Base-by-base conservation (phyloP, 2,113 vertebrate species). In the Carassius auratus region DNA sequence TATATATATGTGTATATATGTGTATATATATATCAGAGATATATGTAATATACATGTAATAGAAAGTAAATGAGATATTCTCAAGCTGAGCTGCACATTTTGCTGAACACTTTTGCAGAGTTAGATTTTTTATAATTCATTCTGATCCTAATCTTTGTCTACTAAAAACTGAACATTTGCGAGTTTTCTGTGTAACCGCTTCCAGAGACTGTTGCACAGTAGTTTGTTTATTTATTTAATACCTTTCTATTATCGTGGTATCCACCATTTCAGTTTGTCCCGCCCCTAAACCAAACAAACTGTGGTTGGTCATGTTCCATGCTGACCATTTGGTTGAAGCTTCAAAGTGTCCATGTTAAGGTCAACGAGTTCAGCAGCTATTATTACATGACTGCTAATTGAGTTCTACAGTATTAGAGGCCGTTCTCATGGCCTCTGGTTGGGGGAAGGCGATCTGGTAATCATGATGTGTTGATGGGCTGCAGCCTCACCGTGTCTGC, bases 401-500 rank as follows among this genome's bases (percentile, higher is more conserved):
- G 17, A 19, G 3, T 59, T 77, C 52, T 77, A 13, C 7, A 30
- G 48, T 30, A 19, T 26, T 17, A 45, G 38, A 66, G n/a, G 36
- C 55, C 30, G 33, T 79, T 78, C 52, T 66, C 21, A 68, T 66
- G n/a, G 61, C 57, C 48, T 76, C 57, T 5, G 68, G 48, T 38
- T 23, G 19, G 21, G 26, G 17, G 79, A 48, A 55, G 36, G 19
- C 0, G 21, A 62, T 81, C 38, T 59, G 76, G 30, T 77, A 59
- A 77, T 21, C 26, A 77, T 21, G 26, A 59, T 38, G 30, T 81
- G 78, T 38, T 85, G 42, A 50, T 85, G 86, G 71, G 55, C 21
- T 26, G 33, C 6, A 84, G 36, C 95, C 97, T 94, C 93, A 99
- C 98, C 30, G 98, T 99, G 92, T 99, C 98, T 82, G 98, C 98